These are phyloP conservation scores for Xenopus petersii DNA, from an alignment of 2,797 vertebrate species.

Conservation along the genomic window DNA sequence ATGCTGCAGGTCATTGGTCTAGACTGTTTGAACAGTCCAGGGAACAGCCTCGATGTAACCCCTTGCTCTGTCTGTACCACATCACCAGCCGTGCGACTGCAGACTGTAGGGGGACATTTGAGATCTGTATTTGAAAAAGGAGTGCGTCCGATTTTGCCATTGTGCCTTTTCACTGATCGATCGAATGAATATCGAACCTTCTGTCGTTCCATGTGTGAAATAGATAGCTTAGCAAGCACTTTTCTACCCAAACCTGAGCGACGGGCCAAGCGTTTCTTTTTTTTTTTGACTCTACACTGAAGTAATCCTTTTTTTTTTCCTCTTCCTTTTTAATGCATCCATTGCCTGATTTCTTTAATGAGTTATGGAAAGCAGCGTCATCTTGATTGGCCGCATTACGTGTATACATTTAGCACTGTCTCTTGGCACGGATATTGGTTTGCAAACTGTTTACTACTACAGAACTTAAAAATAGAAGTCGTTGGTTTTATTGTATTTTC, in stretches of 20 bases:
- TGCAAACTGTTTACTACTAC: slow-evolving; percentile 15
- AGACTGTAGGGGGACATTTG: slow-evolving; percentile 88
- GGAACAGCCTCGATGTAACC: slow-evolving; percentile 97
- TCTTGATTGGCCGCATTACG: too few species aligned
- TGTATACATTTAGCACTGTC: slow-evolving; percentile 33
- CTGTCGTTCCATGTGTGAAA: slow-evolving; percentile 98
- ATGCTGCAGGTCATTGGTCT: slow-evolving; percentile 97
- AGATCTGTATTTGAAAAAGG: slow-evolving; percentile 80
- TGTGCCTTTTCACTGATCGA: slow-evolving; percentile 99
- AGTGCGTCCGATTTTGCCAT: slow-evolving; percentile 96
- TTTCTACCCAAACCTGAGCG: slow-evolving; percentile 78
- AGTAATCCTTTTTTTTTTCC: slow-evolving; percentile 50
- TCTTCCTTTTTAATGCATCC: slow-evolving; percentile 55
- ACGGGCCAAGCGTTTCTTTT: slow-evolving; percentile 71
- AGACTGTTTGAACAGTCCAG: slow-evolving; percentile 94
- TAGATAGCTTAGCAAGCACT: slow-evolving; percentile 97
- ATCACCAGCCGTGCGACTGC: slow-evolving; percentile 87
- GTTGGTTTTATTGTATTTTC: too few species aligned
- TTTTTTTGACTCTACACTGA: slow-evolving; percentile 55
- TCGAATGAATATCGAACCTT: slow-evolving; percentile 99
- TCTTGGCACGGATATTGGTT: slow-evolving; percentile 22
- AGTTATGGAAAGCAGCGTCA: slow-evolving; percentile 24
- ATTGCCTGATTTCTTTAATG: slow-evolving; percentile 56
- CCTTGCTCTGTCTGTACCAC: slow-evolving; percentile 86
- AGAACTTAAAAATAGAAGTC: too few species aligned